A percentile compares a stretch with the other conserved stretches of the same genome.
Conservation (phyloP, 2,888 invertebrate genomes). For the Scaptomyza tumidula region DNA sequence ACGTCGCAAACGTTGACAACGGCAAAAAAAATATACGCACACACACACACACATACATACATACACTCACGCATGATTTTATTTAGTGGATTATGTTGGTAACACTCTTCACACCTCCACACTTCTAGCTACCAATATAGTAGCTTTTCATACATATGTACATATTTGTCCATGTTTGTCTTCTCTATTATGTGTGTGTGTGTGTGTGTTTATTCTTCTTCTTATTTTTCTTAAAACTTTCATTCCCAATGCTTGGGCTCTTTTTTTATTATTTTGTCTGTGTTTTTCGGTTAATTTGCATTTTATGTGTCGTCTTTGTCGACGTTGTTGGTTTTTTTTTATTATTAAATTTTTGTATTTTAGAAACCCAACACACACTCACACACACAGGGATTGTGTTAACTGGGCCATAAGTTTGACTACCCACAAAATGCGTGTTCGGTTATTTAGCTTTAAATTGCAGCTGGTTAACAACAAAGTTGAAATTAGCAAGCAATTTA, state of each 20-base stretch:
- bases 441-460: slow-evolving; percentile 24
- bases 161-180: slow-evolving; percentile 46
- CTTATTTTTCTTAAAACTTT: slow-evolving; percentile 57
- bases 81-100: slow-evolving; percentile 41
- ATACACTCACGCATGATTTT: slow-evolving; percentile 4
- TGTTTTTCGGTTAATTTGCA: slow-evolving; percentile 63
- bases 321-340: slow-evolving; percentile 16
- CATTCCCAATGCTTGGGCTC: slow-evolving; percentile 57
- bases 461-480: not conserved
- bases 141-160: slow-evolving; percentile 17
- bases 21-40: slow-evolving; percentile 24
- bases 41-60: slow-evolving; percentile 6
- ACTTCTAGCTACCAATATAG: slow-evolving; percentile 29
- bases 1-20: slow-evolving; percentile 39
- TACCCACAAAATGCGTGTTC: slow-evolving; percentile 2
- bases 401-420: slow-evolving; percentile 42
- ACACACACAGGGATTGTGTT: slow-evolving; percentile 1
- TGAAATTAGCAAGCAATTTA: not conserved
- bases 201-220: slow-evolving; percentile 58
- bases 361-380: too few relatives aligned
- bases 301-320: slow-evolving; percentile 56
- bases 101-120: slow-evolving; percentile 51
- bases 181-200: slow-evolving; percentile 18
- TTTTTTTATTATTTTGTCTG: slow-evolving; percentile 42
- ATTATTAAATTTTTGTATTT: slow-evolving; percentile 24